Conservation (phyloP, 2,888 invertebrate species). For the Abrostola tripartita region DNA sequence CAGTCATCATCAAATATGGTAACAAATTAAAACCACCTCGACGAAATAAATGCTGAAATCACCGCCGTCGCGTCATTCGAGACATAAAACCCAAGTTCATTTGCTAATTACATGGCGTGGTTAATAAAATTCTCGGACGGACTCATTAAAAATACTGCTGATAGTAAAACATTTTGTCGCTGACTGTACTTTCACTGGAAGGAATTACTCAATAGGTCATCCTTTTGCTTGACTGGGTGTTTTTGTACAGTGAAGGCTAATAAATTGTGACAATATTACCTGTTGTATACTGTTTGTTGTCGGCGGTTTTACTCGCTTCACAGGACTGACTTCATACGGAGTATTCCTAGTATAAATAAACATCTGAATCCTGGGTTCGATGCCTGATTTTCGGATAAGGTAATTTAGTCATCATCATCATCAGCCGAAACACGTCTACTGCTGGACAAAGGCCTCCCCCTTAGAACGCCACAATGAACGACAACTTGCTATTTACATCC, state of each 20-base stretch:
- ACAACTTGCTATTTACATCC: no score
- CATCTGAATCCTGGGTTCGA: no score
- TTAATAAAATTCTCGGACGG: slow-evolving; percentile 48
- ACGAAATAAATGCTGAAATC: slow-evolving; percentile 18
- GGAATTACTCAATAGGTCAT: not conserved
- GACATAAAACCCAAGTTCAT: slow-evolving; percentile 39
- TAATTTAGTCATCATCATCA: no score
- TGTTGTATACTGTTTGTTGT: no score
- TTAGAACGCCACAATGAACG: no score
- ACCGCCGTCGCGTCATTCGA: slow-evolving; percentile 8
- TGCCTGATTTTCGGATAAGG: no score
- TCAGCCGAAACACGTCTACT: no score
- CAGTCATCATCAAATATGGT: slow-evolving; percentile 3
- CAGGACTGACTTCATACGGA: no score
- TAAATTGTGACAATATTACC: no score
- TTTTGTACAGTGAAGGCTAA: not conserved
- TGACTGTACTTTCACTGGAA: slow-evolving; percentile 32
- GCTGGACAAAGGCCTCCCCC: no score
- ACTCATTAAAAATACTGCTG: slow-evolving; percentile 52
- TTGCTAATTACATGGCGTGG: slow-evolving; percentile 55
- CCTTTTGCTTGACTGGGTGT: not conserved
- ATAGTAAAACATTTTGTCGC: slow-evolving; percentile 36
- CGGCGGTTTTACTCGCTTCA: no score
- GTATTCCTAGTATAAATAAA: no score
- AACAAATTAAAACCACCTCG: not conserved